Evolutionary conservation across 2,113 vertebrate genomes (phyloP).

Genomic region (Cottus gobio): DNA sequence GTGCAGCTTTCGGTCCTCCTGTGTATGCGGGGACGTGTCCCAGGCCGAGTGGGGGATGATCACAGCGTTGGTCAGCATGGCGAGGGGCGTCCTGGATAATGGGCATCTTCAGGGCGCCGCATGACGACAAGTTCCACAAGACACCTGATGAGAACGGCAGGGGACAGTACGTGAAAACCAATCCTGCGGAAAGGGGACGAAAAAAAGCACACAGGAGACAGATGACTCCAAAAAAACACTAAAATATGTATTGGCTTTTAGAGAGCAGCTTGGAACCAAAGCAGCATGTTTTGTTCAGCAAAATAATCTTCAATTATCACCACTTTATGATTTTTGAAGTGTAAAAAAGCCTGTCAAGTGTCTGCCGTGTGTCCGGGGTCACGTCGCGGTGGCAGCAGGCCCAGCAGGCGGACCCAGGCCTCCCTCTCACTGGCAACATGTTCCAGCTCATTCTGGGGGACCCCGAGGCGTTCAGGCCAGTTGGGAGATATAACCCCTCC

Average conservation of each 20-base stretch:
- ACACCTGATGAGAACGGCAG: slow-evolving; percentile 86
- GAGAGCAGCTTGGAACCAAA: no score
- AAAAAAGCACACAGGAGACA: background rate
- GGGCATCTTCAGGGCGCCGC: slow-evolving; percentile 98
- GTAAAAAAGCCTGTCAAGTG: background rate
- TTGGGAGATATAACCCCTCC: no score
- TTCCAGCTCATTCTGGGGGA: no score
- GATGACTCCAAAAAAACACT: slow-evolving; percentile 19
- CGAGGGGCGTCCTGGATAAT: slow-evolving; percentile 98
- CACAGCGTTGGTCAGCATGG: slow-evolving; percentile 96
- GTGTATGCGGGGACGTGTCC: slow-evolving; percentile 92
- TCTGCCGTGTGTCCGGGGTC: background rate
- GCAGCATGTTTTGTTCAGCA: no score
- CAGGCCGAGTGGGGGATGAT: slow-evolving; percentile 98
- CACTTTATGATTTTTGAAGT: no score
- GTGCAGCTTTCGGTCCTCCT: slow-evolving; percentile 96
- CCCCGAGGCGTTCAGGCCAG: no score
- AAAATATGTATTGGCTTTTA: background rate
- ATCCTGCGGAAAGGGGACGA: background rate
- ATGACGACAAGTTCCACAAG: slow-evolving; percentile 98
- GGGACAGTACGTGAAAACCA: slow-evolving; percentile 1
- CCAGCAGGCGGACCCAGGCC: no score
- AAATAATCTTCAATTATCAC: no score
- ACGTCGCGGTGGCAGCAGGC: no score
- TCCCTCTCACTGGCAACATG: no score